Base-by-base conservation (phyloP, 2,113 vertebrate genomes). In the Pseudolaguvia tuberculata region DNA sequence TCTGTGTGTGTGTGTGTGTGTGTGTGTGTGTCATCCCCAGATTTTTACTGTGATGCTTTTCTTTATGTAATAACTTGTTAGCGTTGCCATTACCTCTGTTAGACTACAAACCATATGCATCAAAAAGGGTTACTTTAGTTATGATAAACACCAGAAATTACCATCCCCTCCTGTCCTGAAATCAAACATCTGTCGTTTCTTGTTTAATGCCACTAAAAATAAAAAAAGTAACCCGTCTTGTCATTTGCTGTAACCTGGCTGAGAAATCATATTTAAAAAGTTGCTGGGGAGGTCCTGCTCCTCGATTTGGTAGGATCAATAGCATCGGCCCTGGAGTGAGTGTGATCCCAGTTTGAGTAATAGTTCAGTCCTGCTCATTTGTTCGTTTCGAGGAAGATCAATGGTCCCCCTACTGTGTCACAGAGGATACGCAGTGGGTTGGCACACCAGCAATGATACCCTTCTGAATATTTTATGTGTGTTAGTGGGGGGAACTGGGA, bases 341-440 rank as follows among this genome's bases (percentile, higher is more conserved):
- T 87, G 85, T 74, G 72, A 80, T 83, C 83, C 83, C 89, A 88
- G 89, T 89, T 88, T 89, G 88, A 91, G 88, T 86, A 83, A 86
- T 83, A 83, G 87, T 88, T 88, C 86, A 86, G 81, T 80, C 83
- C 83, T 82, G 86, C 85, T 87, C 86, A 87, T 91, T 90, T 88
- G 83, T 85, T 89, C 77, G 85, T 88, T 85, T 84, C 88, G 85
- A 87, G 80, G 77, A 88, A 85, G 88, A 91, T 91, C 88, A 88
- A 88, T 91, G 85, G 87, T 79, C 86, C 84, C 77, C 80, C 80
- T 83, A 80, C 82, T 77, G 82, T 73, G 86, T 87, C 83, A 83
- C 82, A 85, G 85, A 84, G 81, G 81, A 82, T 76, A 71, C 86
- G 21, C 85, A 83, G 85, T 82, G 76, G 83, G 87, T 80, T 78